Conservation (phyloP, 2,797 vertebrate species). For the Spheniscus humboldti region DNA sequence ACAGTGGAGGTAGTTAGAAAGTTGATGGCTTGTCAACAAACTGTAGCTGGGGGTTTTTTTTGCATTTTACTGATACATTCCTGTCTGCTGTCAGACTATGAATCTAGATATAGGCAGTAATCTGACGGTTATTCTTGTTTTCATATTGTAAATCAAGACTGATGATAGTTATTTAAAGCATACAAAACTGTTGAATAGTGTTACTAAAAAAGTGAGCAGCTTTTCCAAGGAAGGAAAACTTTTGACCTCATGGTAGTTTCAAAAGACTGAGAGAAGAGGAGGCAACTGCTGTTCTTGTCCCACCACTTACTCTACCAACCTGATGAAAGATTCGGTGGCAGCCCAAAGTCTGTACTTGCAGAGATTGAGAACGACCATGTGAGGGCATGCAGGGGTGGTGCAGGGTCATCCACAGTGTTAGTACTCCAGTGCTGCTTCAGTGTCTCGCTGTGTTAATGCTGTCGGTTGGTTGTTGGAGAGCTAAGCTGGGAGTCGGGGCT, state of each 20-base stretch:
- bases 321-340: background rate
- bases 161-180: background rate
- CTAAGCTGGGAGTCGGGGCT: background rate
- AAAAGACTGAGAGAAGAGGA: background rate
- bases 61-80: background rate
- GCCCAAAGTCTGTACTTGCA: background rate
- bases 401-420: background rate
- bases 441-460: background rate
- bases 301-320: background rate
- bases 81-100: background rate
- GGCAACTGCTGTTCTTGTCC: background rate
- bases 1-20: background rate
- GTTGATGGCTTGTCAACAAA: background rate
- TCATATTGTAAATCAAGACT: background rate
- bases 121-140: background rate
- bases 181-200: background rate
- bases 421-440: background rate
- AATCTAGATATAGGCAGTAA: background rate
- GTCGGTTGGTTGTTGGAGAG: background rate
- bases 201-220: background rate
- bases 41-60: background rate
- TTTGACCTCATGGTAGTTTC: background rate
- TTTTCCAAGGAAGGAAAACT: background rate
- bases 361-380: rapidly evolving
- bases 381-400: rapidly evolving